Base-by-base conservation (phyloP, 2,797 vertebrate species). In the Channallabes apus region DNA sequence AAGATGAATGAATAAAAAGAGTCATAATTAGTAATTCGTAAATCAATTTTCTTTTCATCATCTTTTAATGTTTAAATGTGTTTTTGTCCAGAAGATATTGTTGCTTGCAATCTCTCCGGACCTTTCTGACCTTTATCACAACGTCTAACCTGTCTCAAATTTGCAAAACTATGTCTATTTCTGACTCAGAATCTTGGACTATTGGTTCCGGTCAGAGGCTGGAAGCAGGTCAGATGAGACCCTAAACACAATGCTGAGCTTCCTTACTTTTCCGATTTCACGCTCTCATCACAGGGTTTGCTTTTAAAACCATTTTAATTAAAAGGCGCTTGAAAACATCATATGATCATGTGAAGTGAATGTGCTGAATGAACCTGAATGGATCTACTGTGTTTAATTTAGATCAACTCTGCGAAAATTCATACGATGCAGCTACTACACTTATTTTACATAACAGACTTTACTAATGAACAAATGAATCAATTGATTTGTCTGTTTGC, bases 311-410 rank as follows among this genome's bases (percentile, higher is more conserved):
- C 35, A 8, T 35, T 35, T 77, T 59, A 56, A 56, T 79, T 79
- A 29, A 56, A 17, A 56, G n/a, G 54, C 75, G 35, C 35, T 59
- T 77, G 18, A 24, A 59, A 59, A 77, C 75, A 80, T 64, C 77
- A 79, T 64, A 46, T 64, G 77, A 80, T 64, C 35, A 46, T 8
- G 22, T 35, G 8, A 80, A 17, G 35, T 59, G 8, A 80, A 59
- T 29, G 9, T 20, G 51, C 17, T 8, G 14, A 73, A 71, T n/a
- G 18, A 75, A 56, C 15, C 51, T 75, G 71, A 76, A 78, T 78
- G 56, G 59, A 61, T 78, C 75, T n/a, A 38, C 38, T 61, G 58
- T 78, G 41, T 61, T 38, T 61, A 61, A 24, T n/a, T 15, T 6
- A 61, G 18, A 38, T 61, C 22, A 7, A 61, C 5, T 38, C 20